Base-by-base conservation (phyloP, 2,113 vertebrate species). In the Turdus rufiventris region DNA sequence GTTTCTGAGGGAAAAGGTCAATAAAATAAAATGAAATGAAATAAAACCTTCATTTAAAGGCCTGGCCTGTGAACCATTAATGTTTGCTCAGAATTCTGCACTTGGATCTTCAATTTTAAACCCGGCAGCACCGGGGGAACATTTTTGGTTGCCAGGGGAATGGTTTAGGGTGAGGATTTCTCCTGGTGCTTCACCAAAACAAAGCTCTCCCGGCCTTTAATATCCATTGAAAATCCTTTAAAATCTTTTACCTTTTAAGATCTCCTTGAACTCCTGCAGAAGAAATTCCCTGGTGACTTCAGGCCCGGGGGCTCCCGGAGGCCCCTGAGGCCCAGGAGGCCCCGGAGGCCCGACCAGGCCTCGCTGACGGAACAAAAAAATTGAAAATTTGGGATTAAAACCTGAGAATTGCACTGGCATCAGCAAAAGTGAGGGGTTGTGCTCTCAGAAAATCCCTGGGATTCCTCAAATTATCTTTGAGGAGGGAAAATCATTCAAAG, bases 181-280 rank as follows among this genome's bases (percentile, higher is more conserved):
- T 28, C 3, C 4, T 2, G 14, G 42, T 10, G 47, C 45, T 62
- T 16, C 38, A 28, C 12, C 34, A 29, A 19, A 61, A 36, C 38
- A 40, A 47, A 63, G 8, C 18, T 67, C 54, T 54, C 12, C 25
- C 23, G 36, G 42, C 5, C 25, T 93, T 96, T 10, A 23, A 10
- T 2, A 20, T 10, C 38, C 40, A 43, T 43, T 7, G 1, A 28
- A 51, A 29, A 51, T 18, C 98, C 98, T 98, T 98, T 47, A 99
- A 97, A 97, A 99, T 5, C 19, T 29, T 34, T 54, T 36, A 99
- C 99, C 99, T 99, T 98, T 99, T 58, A 99, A 96, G 97, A 99
- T 98, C 82, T 98, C 98, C 96, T 98, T 99, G 91, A 99, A 99
- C 92, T 99, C 99, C 94, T 95, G 97, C 34, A 99, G 97, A 67